Base-by-base conservation (phyloP, 2,888 invertebrate genomes). In the Aphodius granarius region DNA sequence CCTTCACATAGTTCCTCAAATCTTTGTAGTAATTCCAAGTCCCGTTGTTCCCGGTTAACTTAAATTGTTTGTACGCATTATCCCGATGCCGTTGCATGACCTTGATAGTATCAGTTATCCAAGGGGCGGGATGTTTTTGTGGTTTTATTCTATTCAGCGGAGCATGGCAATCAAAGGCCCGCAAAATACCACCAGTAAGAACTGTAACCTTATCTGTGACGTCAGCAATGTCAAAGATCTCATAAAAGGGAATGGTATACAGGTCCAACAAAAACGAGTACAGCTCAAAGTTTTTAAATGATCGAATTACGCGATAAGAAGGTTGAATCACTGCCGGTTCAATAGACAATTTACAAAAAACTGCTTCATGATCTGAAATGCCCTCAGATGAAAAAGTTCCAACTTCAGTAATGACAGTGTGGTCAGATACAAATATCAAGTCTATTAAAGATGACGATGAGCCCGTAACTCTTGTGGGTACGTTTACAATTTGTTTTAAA, bases 41-140 rank as follows among this genome's bases (percentile, higher is more conserved):
- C 2, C 3, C 43, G 43, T 43, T 13, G 43, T 6, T 43, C 43
- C 3, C 13, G 13, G 13, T 6, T 13, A 43, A 9, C 17, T 72
- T 62, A 72, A 22, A 72, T 43, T 72, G 23, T 20, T n/a, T 19
- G 18, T 19, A 72, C 9, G 43, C 72, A 6, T 62, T 20, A 72
- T 62, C 72, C 15, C 72, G 62, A n/a, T 62, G 63, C 6, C 63
- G 62, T 19, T 72, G 72, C 72, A 72, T 72, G 43, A 17, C 17
- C 20, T 43, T 72, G 17, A 72, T 72, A 16, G 18, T 17, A 17
- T 62, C 63, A 19, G 72, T 72, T 17, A 72, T 72, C 72, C 72
- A 72, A 19, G 72, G 72, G 43, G 4, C 1, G 43, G 43, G 13
- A 13, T n/a, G 20, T n/a, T 13, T 17, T 17, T 18, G 18, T 16